A percentile compares a stretch with the other conserved stretches of the same genome.
phyloP scores from a whole-genome alignment of 2,888 invertebrate genomes.

The Tipula confusa region DNA sequence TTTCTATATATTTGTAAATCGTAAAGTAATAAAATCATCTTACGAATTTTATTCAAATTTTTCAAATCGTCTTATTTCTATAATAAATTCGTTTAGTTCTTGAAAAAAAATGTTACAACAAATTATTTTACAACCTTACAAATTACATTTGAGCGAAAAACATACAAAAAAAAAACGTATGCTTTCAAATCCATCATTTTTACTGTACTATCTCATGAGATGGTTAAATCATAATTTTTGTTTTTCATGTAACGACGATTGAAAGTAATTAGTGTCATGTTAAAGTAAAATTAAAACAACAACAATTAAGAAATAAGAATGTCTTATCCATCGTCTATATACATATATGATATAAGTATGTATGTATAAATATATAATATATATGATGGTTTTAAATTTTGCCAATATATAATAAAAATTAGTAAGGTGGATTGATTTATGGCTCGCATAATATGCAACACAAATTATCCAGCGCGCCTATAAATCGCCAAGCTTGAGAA shows the following conservation, averaged over 20 bases:
- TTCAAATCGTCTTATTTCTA: too few species aligned
- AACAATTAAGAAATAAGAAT: not conserved
- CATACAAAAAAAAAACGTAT: too few species aligned
- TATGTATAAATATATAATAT: not conserved
- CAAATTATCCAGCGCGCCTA: not conserved
- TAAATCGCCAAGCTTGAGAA: not conserved
- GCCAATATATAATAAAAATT: not conserved
- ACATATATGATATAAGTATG: too few species aligned
- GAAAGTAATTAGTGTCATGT: conserved; percentile 20
- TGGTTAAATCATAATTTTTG: not conserved
- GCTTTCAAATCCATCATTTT: too few species aligned
- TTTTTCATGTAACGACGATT: not conserved
- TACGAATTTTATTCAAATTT: too few species aligned
- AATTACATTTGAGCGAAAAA: too few species aligned
- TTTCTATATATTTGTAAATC: too few species aligned
- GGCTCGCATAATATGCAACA: not conserved
- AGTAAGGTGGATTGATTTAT: not conserved
- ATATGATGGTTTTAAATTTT: not conserved
- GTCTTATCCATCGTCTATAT: not conserved
- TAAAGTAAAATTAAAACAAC: not conserved
- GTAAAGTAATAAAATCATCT: too few species aligned
- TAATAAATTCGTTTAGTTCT: too few species aligned
- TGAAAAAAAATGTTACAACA: too few species aligned
- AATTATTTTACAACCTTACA: too few species aligned
- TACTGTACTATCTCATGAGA: not conserved